Evolutionary conservation across 2,113 vertebrate genomes (phyloP), one percentile per base, ranked within the genome.

Genomic region (Nothobranchius kuhntae): DNA sequence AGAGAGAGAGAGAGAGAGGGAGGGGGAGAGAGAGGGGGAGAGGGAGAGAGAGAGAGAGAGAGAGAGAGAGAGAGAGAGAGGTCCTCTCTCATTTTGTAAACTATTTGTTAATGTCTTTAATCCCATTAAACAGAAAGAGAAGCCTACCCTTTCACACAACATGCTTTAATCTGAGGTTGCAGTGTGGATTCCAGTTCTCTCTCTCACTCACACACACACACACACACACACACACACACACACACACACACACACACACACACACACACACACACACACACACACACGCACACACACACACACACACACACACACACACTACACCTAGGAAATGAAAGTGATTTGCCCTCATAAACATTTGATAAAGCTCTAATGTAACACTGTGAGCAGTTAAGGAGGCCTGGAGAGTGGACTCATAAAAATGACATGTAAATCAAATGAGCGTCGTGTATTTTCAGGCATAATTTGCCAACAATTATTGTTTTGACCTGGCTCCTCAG

Each of bases 81-180:
- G 80, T 83, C 80, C 17, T 66, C 71, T 80, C 56, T 47, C 60
- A 60, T 82, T 83, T 81, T 65, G 76, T 87, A 91, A 87, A 89
- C 87, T 86, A 80, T 86, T 83, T 76, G 78, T 89, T 87, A 90
- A 88, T 89, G 84, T 88, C 78, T 81, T 56, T 83, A 91, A 90
- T 91, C 87, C 83, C 81, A 88, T 90, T 91, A 90, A 78, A 65
- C 68, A 73, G 55, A 65, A 68, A 69, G 58, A 79, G 66, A 61
- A 83, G 80, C 56, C 75, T 74, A 76, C 35, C 81, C 78, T 59
- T 52, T 73, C 78, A 77, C 57, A 86, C 66, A 73, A 75, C 62
- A 71, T 73, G 68, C 73, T 71, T 82, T 85, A 81, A 80, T 81
- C 75, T 75, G 48, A 61, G 36, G 42, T 38, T 76, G 58, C 60